Evolutionary conservation across 2,797 vertebrate genomes (phyloP).

Genomic region (Pantherophis vulpinus): DNA sequence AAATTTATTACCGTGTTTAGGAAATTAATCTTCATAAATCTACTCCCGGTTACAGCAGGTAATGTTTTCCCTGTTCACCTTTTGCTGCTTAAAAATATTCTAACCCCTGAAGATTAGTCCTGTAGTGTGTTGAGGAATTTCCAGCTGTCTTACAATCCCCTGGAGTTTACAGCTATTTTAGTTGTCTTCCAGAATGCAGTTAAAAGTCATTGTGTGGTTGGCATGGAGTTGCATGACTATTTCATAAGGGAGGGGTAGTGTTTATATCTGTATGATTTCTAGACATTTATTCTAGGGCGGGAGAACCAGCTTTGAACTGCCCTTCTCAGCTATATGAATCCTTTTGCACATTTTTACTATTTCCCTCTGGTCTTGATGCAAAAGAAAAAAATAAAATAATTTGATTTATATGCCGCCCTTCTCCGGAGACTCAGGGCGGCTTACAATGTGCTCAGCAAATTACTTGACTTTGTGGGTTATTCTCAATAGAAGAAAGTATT

Average conservation of each 20-base stretch:
- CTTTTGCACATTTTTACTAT: not conserved
- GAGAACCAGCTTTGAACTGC: not conserved
- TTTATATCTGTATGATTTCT: not conserved
- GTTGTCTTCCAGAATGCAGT: constrained; percentile 42
- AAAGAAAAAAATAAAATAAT: not conserved
- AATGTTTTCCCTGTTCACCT: not conserved
- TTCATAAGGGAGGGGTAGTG: not conserved
- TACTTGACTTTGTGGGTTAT: not conserved
- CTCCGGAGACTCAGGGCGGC: no score
- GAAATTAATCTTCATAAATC: not conserved
- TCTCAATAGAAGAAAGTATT: not conserved
- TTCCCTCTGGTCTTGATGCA: not conserved
- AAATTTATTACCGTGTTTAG: not conserved
- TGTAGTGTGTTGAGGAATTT: constrained; percentile 43
- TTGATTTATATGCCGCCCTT: no score
- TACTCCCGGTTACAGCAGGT: not conserved
- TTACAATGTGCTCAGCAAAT: not conserved
- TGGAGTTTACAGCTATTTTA: constrained; percentile 35
- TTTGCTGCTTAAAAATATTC: constrained; percentile 1
- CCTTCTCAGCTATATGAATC: not conserved
- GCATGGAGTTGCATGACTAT: not conserved
- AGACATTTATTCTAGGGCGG: not conserved
- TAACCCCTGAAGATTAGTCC: constrained; percentile 47
- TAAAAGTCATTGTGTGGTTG: constrained; percentile 15
- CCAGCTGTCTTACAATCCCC: constrained; percentile 40